Evolutionary conservation across 1,140 invertebrate genomes (phyloP), one percentile per base, ranked within the genome.

Genomic region (Bursaphelenchus mucronatus): DNA sequence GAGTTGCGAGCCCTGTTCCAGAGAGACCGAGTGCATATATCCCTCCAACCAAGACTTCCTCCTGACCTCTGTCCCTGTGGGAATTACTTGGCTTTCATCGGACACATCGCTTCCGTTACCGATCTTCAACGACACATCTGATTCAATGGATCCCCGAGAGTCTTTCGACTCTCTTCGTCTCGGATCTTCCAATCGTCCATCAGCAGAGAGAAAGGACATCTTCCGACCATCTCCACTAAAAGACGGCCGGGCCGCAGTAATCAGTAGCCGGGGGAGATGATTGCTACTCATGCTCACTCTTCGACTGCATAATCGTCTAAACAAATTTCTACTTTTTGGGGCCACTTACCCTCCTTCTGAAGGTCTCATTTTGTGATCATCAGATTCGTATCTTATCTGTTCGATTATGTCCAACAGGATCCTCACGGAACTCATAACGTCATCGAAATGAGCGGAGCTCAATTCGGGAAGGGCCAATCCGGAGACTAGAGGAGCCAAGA

Each of bases 141-240:
- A 79, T 46, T 79, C 78, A 9, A 81, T 44, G 13, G 70, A 75
- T 46, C 73, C 62, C 41, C 73, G 69, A 7, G 57, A 64, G 19
- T 79, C 78, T 52, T 79, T 80, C 10, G 73, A 76, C 59, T 80
- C 70, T 44, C 76, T 47, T 51, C 76, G 11, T 13, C 59, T 45
- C 13, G 70, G 61, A 54, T 79, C 76, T 54, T 79, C 76, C 39
- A 79, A 61, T 19, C 76, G 67, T 17, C 76, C 76, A 47, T 79
- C 76, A 5, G 78, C 77, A 5, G 76, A 79, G 15, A 79, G 69
- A 57, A 81, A 79, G 39, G 77, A 79, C 77, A 81, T 79, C 61
- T 79, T 79, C 43, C 77, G 61, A 44, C 63, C 52, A 41, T 76
- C 73, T 10, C 66, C 71, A 55, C 66, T 54, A 63, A 80, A 62